Percentiles rank a stretch among this genome's conserved stretches.
Conservation (phyloP, 2,113 vertebrate genomes). For the Alethe castanea region DNA sequence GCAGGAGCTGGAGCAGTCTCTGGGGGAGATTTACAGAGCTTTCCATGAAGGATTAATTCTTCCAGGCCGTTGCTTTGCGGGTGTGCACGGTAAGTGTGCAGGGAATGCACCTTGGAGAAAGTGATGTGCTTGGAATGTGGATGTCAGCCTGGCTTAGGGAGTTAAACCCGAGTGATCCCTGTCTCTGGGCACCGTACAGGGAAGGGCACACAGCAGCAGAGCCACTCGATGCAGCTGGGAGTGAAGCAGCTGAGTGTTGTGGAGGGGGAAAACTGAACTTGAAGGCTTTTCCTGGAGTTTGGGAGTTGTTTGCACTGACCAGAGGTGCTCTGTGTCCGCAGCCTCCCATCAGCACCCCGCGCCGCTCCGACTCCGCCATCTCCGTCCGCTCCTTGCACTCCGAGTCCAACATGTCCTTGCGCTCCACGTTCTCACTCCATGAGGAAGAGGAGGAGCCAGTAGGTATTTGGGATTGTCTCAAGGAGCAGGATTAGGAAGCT, state of each 20-base stretch:
- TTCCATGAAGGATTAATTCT: conserved; percentile 4
- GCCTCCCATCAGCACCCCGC: conserved; percentile 91
- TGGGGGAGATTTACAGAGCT: not conserved
- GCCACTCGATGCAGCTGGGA: not conserved
- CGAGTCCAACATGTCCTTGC: conserved; percentile 97
- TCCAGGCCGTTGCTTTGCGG: not conserved
- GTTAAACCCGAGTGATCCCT: not conserved
- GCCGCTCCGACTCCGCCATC: conserved; percentile 94
- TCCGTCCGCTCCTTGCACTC: conserved; percentile 95
- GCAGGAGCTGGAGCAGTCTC: conserved; percentile 10
- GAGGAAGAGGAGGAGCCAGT: conserved; percentile 98
- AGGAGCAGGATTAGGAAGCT: not conserved
- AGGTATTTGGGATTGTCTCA: conserved; percentile 55
- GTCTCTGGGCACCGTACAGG: not conserved
- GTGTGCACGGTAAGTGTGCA: not conserved
- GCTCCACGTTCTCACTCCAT: conserved; percentile 95
- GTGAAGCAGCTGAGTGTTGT: not conserved
- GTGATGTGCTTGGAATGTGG: not conserved
- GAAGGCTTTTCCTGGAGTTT: not conserved
- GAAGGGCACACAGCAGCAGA: not conserved
- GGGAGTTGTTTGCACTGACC: not conserved
- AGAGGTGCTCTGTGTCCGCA: conserved; percentile 48
- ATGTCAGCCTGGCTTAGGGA: not conserved
- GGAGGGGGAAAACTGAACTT: not conserved
- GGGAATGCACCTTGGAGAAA: not conserved